phyloP scores from a whole-genome alignment of 2,113 vertebrate genomes.

The Telmatochromis sp. region DNA sequence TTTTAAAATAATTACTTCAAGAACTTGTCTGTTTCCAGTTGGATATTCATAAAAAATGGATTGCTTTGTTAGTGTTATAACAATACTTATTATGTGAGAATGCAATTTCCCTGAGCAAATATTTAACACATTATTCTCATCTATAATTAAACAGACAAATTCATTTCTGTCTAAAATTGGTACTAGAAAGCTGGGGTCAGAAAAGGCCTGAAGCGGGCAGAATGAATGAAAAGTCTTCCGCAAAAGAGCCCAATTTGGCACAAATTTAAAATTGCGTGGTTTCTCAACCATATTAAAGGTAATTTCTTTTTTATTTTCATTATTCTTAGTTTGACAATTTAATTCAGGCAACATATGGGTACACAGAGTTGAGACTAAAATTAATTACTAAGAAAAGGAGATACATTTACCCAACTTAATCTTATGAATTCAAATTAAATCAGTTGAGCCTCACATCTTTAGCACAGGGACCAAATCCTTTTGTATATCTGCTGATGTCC shows the following conservation, averaged over 20 bases:
- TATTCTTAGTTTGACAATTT: neutral
- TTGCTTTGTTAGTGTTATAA: neutral
- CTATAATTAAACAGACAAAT: conserved; percentile 20
- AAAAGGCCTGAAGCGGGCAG: neutral
- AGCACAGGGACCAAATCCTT: neutral
- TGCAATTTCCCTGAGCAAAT: conserved; percentile 12
- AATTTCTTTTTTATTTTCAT: neutral
- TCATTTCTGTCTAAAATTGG: neutral
- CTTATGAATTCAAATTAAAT: neutral
- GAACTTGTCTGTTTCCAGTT: neutral
- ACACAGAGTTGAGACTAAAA: neutral
- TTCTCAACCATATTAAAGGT: neutral
- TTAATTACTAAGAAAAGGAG: neutral
- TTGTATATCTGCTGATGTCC: neutral
- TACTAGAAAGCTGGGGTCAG: neutral
- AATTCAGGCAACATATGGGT: neutral
- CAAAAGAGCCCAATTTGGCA: neutral
- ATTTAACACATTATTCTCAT: conserved; percentile 18
- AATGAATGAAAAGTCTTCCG: neutral
- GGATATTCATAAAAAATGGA: neutral
- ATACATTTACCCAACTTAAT: neutral
- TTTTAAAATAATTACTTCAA: neutral
- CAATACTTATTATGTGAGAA: neutral
- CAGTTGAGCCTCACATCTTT: neutral
- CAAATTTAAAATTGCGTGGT: neutral